Percentiles rank a stretch among this genome's conserved stretches.
These are phyloP conservation scores for Leptopilina drosophilae DNA, from an alignment of 2,888 invertebrate species.

Conservation along the genomic window DNA sequence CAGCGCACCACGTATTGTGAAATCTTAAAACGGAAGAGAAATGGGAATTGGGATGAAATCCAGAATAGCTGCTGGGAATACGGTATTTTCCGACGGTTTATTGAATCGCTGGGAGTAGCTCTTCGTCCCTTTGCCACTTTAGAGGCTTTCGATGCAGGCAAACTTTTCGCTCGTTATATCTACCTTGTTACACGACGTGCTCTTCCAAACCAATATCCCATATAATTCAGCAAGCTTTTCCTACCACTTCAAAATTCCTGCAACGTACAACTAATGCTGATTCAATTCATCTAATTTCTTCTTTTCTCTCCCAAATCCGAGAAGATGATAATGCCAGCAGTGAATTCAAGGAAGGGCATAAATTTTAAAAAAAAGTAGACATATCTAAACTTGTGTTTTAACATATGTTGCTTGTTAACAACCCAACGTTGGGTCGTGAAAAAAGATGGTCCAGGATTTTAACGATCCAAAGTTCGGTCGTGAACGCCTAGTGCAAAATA, in stretches of 20 bases:
- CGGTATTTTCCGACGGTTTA: conserved; percentile 62
- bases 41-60: conserved; percentile 55
- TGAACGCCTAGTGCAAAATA: too few species aligned
- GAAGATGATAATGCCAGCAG: not conserved
- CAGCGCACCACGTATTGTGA: not conserved
- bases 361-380: too few species aligned
- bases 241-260: conserved; percentile 3
- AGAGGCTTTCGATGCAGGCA: conserved; percentile 28
- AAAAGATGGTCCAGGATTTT: too few species aligned
- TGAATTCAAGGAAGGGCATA: too few species aligned
- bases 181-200: conserved; percentile 28
- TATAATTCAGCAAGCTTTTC: conserved; percentile 8
- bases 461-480: too few species aligned
- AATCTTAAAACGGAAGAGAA: conserved; percentile 10
- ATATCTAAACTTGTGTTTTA: too few species aligned
- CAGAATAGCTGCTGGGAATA: conserved; percentile 63
- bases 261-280: conserved; percentile 1
- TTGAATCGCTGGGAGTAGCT: conserved; percentile 58
- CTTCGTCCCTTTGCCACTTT: conserved; percentile 24
- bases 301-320: not conserved
- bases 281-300: not conserved
- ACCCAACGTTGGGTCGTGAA: too few species aligned
- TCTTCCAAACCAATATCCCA: not conserved
- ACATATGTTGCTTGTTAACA: too few species aligned
- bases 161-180: conserved; percentile 37